Base-by-base conservation (phyloP, 2,797 vertebrate species). In the Podarcis lilfordi region DNA sequence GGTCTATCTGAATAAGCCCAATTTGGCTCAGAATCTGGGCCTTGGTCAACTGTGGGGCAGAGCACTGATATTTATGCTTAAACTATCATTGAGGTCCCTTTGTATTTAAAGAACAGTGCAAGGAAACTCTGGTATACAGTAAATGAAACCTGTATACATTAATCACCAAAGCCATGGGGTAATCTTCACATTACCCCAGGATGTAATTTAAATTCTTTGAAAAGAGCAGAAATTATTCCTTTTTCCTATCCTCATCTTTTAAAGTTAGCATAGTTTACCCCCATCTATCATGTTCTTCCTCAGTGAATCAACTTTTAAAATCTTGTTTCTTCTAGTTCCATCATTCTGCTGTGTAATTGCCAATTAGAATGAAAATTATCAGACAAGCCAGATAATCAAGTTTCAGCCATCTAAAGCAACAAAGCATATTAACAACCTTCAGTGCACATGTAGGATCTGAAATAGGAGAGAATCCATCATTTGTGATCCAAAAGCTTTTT, bases 321-420 rank as follows among this genome's bases (percentile, higher is more conserved):
- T 68, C 76, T 69, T 86, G 76, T 79, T 77, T 50, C 75, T 83
- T 32, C 45, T 78, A 3, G 1, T 78, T 37, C 43, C 55, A 69
- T 40, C 87, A 78, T 78, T 71, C n/a, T 80, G 21, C 29, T 84
- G 68, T 88, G 35, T 77, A 79, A 84, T 83, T 61, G 35, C 19
- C 66, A 84, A 79, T 84, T 84, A 84, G 66, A 79, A 88, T 64
- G 25, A 85, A 88, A 85, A 85, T 84, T 32, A 79, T 81, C 66
- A 71, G 82, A 61, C 76, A 89, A 74, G 21, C 55, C 68, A 1
- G 78, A 75, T 2, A 2, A 5, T 29, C 84, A 32, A 66, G 11
- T 85, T 91, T 89, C 76, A 88, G 15, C 50, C 1, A 75, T 78
- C 3, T n/a, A 50, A 4, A 79, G 0, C 11, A 90, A 4, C 8